phyloP scores from a whole-genome alignment of 2,797 vertebrate genomes.

The Alouatta caraya region DNA sequence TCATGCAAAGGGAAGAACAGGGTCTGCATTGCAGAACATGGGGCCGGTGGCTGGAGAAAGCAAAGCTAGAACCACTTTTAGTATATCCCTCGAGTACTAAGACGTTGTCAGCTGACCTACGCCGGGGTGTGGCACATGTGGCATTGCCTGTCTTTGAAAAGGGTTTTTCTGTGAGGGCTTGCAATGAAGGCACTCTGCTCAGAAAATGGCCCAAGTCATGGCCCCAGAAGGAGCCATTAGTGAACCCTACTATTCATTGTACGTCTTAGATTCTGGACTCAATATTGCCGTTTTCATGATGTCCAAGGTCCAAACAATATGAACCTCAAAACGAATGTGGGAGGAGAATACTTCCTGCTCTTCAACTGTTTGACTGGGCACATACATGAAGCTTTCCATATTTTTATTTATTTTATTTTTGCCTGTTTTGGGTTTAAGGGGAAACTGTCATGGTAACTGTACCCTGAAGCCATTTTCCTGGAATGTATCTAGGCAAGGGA shows the following conservation, averaged over 20 bases:
- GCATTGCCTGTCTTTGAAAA: background rate
- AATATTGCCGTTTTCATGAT: background rate
- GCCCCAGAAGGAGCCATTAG: background rate
- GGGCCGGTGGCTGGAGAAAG: background rate
- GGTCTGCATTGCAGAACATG: background rate
- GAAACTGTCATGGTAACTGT: background rate
- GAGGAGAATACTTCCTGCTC: background rate
- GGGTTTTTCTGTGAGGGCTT: background rate
- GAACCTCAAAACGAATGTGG: background rate
- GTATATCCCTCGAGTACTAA: background rate
- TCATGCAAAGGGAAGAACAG: background rate
- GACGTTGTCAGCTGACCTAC: background rate
- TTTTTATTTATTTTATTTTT: conserved; percentile 28
- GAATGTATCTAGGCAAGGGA: background rate
- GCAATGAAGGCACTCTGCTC: background rate
- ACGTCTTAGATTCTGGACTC: background rate
- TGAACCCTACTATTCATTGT: background rate
- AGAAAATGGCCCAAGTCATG: background rate
- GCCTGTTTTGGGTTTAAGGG: background rate
- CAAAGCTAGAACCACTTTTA: background rate
- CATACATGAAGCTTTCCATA: background rate
- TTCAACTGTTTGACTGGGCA: background rate
- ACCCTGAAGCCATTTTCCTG: background rate
- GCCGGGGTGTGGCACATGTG: no score
- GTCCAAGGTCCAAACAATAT: background rate